Conservation (phyloP, 2,113 vertebrate genomes). For the Platichthys flesus region DNA sequence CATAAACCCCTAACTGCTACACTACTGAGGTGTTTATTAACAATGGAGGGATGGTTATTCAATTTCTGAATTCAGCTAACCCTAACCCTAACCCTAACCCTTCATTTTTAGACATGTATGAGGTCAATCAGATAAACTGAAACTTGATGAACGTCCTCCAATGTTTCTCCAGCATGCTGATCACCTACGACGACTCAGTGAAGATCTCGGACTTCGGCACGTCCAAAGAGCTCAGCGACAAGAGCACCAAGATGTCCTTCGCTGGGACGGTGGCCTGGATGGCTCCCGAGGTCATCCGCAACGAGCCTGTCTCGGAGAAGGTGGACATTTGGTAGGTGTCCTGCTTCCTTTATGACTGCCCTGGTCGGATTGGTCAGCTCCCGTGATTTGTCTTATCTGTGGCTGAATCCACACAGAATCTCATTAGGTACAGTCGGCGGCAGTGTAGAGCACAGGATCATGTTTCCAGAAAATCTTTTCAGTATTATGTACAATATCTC, state of each 20-base stretch:
- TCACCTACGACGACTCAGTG: slow-evolving; percentile 97
- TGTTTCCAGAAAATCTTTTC: slow-evolving; percentile 76
- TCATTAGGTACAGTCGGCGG: slow-evolving; percentile 59
- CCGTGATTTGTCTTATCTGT: slow-evolving; percentile 48
- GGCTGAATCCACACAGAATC: slow-evolving; percentile 55
- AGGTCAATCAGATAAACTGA: neutral
- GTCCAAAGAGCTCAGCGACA: slow-evolving; percentile 97
- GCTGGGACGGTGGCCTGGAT: slow-evolving; percentile 99
- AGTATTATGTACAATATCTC: slow-evolving; percentile 73
- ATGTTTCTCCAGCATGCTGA: slow-evolving; percentile 89
- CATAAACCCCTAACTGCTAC: too few relatives aligned
- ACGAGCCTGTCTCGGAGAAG: slow-evolving; percentile 98
- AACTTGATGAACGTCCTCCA: neutral
- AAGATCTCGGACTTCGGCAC: slow-evolving; percentile 99
- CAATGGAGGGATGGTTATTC: too few relatives aligned
- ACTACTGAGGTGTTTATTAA: too few relatives aligned
- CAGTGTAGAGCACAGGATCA: slow-evolving; percentile 48
- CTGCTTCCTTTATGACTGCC: neutral
- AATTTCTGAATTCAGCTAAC: too few relatives aligned
- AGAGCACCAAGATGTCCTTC: slow-evolving; percentile 99
- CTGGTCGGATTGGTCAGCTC: neutral
- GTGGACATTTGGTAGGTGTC: slow-evolving; percentile 96
- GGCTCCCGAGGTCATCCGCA: slow-evolving; percentile 98
- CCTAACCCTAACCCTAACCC: too few relatives aligned
- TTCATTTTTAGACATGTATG: neutral